Base-by-base conservation (phyloP, 2,888 invertebrate species). In the Drosophila trichaetosa region DNA sequence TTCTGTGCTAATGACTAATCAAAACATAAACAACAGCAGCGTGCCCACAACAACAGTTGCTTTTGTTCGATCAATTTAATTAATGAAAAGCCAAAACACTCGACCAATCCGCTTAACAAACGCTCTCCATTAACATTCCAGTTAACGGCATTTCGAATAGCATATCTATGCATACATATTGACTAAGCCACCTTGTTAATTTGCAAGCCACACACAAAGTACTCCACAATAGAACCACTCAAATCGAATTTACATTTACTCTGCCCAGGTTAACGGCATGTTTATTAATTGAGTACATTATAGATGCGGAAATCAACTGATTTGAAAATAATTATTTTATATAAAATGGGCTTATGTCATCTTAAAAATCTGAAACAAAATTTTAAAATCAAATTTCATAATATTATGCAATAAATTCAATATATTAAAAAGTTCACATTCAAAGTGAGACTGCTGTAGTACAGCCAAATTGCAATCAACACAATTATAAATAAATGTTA, bases 51-150 rank as follows among this genome's bases (percentile, higher is more conserved):
- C 36, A 34, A 62, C 54, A 62, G 16, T n/a, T 2, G 11, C 4
- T 57, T 52, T 56, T 76, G 52, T 33, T 65, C 57, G 40, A 52
- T 21, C 34, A 71, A 77, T 81, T 79, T 80, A 85, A 87, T 83
- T 82, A 87, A 87, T 85, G 85, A 77, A 73, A 79, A 76, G 72
- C 62, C 65, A 70, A 73, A 78, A 66, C 79, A 80, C 75, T 87
- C 80, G 65, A 74, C 46, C 72, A 66, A 31, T 31, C 48, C 27
- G 27, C 33, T 60, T 31, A 51, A 36, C 36, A 51, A 65, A 16
- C 29, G 18, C 13, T 27, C n/a, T 18, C 31, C n/a, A 49, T 38
- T 40, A 56, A 36, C 63, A 63, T 61, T 21, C 46, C 40, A 49
- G 21, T 27, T 42, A 38, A 40, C 29, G 34, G 21, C 48, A 29